Percentiles rank a stretch among this genome's conserved stretches.
These are phyloP conservation scores for Petrocephalus microphthalmus DNA, from an alignment of 2,113 vertebrate genomes.

Conservation along the genomic window DNA sequence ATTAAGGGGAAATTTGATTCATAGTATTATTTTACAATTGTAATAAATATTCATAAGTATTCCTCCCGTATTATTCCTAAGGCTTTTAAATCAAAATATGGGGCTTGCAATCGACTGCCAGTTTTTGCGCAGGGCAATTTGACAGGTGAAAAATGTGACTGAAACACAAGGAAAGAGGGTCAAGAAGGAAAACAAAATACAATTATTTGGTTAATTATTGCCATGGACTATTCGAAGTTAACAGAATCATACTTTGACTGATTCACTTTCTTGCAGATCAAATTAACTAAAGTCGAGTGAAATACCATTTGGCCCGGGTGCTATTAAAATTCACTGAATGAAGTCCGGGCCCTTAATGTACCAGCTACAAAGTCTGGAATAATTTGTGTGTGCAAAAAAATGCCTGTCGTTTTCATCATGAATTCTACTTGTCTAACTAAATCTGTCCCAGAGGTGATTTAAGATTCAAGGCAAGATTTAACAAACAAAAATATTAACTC, in stretches of 20 bases:
- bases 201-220: background rate
- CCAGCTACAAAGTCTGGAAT: background rate
- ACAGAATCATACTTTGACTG: background rate
- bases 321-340: background rate
- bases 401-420: background rate
- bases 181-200: background rate
- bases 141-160: background rate
- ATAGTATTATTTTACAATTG: background rate
- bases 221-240: background rate
- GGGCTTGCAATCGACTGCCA: background rate
- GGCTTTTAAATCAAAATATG: background rate
- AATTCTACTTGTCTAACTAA: constrained; percentile 14
- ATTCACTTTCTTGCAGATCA: background rate
- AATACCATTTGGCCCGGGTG: background rate
- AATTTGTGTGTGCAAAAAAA: background rate
- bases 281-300: background rate
- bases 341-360: background rate
- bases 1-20: background rate
- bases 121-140: background rate
- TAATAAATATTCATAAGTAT: background rate
- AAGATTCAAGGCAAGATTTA: constrained; percentile 9
- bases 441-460: constrained; percentile 18
- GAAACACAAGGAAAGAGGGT: background rate
- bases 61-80: background rate
- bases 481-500: background rate